phyloP scores from a whole-genome alignment of 2,797 vertebrate species.

The Euphonia xanthogaster region DNA sequence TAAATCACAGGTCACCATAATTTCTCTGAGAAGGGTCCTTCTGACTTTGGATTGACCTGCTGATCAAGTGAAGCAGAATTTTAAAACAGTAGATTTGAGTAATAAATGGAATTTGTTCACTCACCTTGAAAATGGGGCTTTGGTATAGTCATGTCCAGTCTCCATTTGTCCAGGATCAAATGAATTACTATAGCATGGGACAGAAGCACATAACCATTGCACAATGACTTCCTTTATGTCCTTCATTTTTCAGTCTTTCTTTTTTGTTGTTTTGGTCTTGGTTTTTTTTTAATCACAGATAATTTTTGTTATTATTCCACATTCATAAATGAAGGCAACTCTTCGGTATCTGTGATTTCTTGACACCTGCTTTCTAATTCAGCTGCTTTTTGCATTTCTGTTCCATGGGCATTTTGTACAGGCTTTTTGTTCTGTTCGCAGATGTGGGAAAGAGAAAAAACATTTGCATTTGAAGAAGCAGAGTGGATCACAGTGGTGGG shows the following conservation, averaged over 20 bases:
- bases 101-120: neutral
- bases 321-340: neutral
- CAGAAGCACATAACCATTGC: neutral
- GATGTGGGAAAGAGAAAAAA: neutral
- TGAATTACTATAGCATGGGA: neutral
- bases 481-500: neutral
- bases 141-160: neutral
- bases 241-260: neutral
- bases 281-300: neutral
- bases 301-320: neutral
- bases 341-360: neutral
- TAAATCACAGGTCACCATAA: neutral
- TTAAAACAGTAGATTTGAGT: neutral
- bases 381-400: neutral
- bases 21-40: neutral
- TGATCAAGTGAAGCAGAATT: neutral
- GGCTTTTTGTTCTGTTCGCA: neutral
- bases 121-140: neutral
- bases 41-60: neutral
- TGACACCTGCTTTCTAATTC: neutral
- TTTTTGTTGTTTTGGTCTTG: neutral
- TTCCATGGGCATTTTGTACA: neutral
- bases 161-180: neutral
- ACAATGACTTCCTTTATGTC: neutral
- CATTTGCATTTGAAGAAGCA: neutral